These are phyloP conservation scores for Drosophila paulistorum DNA, from an alignment of 1,140 invertebrate species.

Conservation along the genomic window DNA sequence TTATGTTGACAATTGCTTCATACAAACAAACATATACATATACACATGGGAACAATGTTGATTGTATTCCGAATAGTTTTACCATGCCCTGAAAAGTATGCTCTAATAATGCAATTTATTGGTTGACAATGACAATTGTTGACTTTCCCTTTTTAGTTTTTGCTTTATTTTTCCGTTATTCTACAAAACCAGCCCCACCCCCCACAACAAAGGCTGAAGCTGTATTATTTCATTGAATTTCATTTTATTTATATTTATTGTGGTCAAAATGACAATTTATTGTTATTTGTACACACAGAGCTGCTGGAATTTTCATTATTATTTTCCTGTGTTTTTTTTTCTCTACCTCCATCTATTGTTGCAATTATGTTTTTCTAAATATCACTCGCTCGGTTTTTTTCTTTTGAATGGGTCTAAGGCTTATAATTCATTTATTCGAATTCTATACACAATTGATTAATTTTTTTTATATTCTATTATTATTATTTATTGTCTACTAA, in stretches of 20 bases:
- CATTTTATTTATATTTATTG: conserved; percentile 70
- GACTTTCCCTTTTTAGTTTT: conserved; percentile 54
- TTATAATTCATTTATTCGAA: conserved; percentile 49
- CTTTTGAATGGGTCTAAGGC: conserved; percentile 19
- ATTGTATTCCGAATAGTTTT: conserved; percentile 73
- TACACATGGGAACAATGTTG: conserved; percentile 24
- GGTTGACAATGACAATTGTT: conserved; percentile 79
- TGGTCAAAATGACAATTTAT: conserved; percentile 67
- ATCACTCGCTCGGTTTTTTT: not conserved
- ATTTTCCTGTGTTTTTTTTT: conserved; percentile 14
- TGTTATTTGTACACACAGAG: conserved; percentile 68
- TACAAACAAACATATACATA: conserved; percentile 50
- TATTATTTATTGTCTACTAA: conserved; percentile 32
- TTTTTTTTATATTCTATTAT: conserved; percentile 6
- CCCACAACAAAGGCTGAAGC: not conserved
- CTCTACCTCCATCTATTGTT: not conserved
- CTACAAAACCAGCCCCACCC: not conserved
- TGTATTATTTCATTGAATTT: conserved; percentile 63
- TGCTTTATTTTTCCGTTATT: conserved; percentile 28
- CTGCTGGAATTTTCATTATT: conserved; percentile 29
- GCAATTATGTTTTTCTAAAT: conserved; percentile 5
- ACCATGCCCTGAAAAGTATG: conserved; percentile 38
- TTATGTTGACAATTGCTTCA: conserved; percentile 77
- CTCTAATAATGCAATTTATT: conserved; percentile 81
- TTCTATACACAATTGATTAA: conserved; percentile 41